A percentile compares a stretch with the other conserved stretches of the same genome.
Evolutionary conservation across 2,888 invertebrate genomes (phyloP).

Genomic region (Ernsta delagoae): DNA sequence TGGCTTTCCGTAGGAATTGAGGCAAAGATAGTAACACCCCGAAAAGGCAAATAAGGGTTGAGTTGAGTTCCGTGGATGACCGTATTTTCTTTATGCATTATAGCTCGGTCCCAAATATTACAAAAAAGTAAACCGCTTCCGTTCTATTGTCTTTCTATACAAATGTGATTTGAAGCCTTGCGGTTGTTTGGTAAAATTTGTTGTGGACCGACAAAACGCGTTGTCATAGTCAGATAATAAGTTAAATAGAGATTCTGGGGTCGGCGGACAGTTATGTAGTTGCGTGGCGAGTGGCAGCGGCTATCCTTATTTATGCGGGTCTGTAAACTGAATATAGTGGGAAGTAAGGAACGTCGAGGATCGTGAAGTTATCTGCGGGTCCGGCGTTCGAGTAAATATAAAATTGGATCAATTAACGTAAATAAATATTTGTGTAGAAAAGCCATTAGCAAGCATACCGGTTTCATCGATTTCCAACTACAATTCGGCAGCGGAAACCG

Average conservation of each 20-base stretch:
- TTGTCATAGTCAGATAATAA: conserved; percentile 58
- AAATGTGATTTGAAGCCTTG: conserved; percentile 68
- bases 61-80: conserved; percentile 72
- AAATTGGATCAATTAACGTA: conserved; percentile 31
- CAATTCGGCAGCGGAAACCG: conserved; percentile 20
- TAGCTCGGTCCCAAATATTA: conserved; percentile 67
- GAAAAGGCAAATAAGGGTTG: conserved; percentile 80
- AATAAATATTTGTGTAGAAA: conserved; percentile 27
- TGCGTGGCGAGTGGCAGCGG: conserved; percentile 56
- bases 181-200: conserved; percentile 52
- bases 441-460: neutral
- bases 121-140: conserved; percentile 62
- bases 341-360: conserved; percentile 64
- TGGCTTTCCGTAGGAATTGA: conserved; percentile 78
- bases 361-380: conserved; percentile 75
- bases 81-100: conserved; percentile 78
- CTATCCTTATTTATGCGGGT: conserved; percentile 77
- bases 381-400: conserved; percentile 69
- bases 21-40: conserved; percentile 77
- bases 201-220: conserved; percentile 44
- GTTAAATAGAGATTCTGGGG: conserved; percentile 49
- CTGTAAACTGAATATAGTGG: conserved; percentile 73
- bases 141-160: conserved; percentile 67
- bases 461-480: conserved; percentile 10
- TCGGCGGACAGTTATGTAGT: conserved; percentile 55